phyloP scores from a whole-genome alignment of 2,888 invertebrate species.

The Camptogramma bilineatum region DNA sequence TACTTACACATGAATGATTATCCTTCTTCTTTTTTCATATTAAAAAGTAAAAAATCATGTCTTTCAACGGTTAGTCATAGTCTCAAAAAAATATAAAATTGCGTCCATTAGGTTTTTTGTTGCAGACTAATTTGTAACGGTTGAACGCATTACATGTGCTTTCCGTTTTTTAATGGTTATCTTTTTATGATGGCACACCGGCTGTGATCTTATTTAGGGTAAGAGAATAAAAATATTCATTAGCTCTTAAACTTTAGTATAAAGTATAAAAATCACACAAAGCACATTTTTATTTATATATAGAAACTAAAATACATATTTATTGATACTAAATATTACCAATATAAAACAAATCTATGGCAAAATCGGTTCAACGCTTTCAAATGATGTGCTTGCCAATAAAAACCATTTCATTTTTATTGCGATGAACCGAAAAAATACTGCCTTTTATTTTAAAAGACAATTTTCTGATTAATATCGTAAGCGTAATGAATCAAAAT shows the following conservation, averaged over 20 bases:
- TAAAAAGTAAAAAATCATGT: no score
- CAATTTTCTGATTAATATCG: neutral
- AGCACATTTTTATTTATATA: no score
- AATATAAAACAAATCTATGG: no score
- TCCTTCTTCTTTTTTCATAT: no score
- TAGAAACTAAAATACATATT: no score
- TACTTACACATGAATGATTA: no score
- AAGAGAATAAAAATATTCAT: neutral
- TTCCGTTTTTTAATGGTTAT: constrained; percentile 32
- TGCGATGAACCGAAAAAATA: neutral
- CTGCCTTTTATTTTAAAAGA: neutral
- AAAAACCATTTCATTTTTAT: neutral
- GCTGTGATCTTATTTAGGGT: neutral
- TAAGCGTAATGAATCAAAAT: constrained; percentile 25
- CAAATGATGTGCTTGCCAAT: neutral
- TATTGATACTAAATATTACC: no score
- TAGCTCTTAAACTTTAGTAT: neutral
- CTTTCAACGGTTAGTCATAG: no score
- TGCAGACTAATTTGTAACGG: constrained; percentile 21
- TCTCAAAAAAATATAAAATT: neutral
- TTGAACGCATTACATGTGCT: constrained; percentile 8
- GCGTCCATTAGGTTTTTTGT: constrained; percentile 6
- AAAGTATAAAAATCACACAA: neutral
- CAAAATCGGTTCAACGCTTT: no score
- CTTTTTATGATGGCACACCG: constrained; percentile 38